Evolutionary conservation across 2,113 vertebrate genomes (phyloP).

Genomic region (Gallinago media): DNA sequence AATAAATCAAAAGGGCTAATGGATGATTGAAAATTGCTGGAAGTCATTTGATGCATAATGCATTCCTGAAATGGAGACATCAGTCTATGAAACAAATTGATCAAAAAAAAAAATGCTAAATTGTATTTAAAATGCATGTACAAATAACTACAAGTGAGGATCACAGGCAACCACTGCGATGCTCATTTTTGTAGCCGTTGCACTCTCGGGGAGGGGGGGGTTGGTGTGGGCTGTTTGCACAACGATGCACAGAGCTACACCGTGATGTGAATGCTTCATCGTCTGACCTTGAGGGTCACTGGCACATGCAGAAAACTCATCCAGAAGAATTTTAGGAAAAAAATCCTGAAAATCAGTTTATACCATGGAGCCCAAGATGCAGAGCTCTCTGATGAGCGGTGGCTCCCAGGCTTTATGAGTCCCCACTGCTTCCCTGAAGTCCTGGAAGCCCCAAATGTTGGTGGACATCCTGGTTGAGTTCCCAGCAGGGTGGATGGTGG

Average conservation of each 20-base stretch:
- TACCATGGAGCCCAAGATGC: background rate
- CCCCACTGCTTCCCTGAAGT: fast-evolving
- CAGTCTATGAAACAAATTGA: background rate
- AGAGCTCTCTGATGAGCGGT: too few relatives aligned
- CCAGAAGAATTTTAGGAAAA: background rate
- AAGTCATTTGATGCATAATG: background rate
- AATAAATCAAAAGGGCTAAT: background rate
- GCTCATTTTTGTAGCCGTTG: background rate
- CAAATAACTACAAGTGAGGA: background rate
- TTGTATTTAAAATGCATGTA: background rate
- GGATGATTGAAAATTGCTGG: background rate
- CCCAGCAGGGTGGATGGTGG: fast-evolving
- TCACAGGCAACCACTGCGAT: background rate
- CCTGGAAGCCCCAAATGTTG: background rate
- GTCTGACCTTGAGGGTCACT: background rate
- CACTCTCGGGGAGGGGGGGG: background rate
- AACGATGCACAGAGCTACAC: background rate
- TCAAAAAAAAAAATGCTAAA: background rate
- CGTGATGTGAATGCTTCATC: background rate
- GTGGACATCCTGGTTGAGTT: fast-evolving
- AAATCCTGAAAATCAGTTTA: background rate
- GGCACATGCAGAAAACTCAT: background rate
- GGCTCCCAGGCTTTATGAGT: background rate
- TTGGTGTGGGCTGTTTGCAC: background rate
- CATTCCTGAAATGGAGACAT: background rate